Percentiles rank a stretch among this genome's conserved stretches.
Conservation (phyloP, 2,113 vertebrate species). For the Grantiella picta region DNA sequence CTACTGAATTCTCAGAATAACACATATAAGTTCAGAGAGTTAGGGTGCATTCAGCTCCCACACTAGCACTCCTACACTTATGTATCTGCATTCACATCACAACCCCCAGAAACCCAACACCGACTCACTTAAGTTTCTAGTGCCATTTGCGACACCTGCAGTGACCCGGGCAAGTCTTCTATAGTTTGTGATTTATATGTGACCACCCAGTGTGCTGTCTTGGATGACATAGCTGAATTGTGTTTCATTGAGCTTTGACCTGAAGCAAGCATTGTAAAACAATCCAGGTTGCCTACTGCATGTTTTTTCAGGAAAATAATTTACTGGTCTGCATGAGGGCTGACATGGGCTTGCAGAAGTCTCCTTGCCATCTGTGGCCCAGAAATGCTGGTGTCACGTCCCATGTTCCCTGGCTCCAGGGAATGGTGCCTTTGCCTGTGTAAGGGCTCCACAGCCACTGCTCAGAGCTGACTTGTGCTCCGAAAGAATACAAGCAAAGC, state of each 20-base stretch:
- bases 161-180: not conserved
- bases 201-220: fast-evolving
- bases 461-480: not conserved
- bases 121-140: not conserved
- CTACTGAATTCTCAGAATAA: not conserved
- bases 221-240: not conserved
- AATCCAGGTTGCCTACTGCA: not conserved
- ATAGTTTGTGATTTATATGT: not conserved
- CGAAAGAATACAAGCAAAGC: not conserved
- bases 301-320: not conserved
- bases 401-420: fast-evolving
- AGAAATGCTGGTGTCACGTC: fast-evolving
- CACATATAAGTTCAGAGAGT: not conserved
- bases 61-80: not conserved
- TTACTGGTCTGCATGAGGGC: not conserved
- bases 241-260: not conserved
- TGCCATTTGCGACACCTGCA: not conserved
- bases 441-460: not conserved
- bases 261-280: not conserved
- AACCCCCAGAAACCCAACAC: not conserved
- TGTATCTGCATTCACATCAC: not conserved
- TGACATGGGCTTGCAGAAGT: not conserved
- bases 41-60: not conserved
- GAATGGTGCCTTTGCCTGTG: fast-evolving
- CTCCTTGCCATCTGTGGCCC: not conserved